These are phyloP conservation scores for Lagenorhynchus albirostris DNA, from an alignment of 2,113 vertebrate species.

Conservation along the genomic window DNA sequence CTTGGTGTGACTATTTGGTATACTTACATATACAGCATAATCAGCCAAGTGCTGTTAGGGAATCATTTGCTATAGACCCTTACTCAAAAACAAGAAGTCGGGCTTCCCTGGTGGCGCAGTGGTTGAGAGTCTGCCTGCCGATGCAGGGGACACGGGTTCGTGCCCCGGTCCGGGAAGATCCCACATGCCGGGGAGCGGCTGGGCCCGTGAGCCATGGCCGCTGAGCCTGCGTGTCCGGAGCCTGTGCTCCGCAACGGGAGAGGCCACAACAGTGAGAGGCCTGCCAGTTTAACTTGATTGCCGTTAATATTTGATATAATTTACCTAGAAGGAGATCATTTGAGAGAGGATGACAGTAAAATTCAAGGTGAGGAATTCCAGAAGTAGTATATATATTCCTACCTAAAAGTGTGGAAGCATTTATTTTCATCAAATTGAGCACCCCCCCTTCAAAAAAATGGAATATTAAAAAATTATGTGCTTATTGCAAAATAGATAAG, in stretches of 20 bases:
- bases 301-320: slow-evolving; percentile 39
- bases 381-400: neutral
- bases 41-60: neutral
- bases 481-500: neutral
- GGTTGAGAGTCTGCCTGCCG: too few relatives aligned
- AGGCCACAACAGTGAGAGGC: too few relatives aligned
- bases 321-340: slow-evolving; percentile 37
- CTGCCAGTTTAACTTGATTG: neutral
- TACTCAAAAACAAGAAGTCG: neutral
- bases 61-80: neutral
- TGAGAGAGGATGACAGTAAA: slow-evolving; percentile 13
- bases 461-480: neutral
- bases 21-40: neutral
- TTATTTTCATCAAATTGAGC: slow-evolving; percentile 33
- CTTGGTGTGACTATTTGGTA: neutral
- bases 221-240: too few relatives aligned
- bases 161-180: too few relatives aligned
- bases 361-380: neutral
- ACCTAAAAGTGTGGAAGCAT: neutral
- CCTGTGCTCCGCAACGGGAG: too few relatives aligned
- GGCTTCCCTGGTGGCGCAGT: too few relatives aligned
- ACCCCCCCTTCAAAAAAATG: neutral
- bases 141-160: too few relatives aligned
- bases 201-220: too few relatives aligned
- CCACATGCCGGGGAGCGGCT: too few relatives aligned